Base-by-base conservation (phyloP, 2,113 vertebrate species). In the Sclerurus mexicanus region DNA sequence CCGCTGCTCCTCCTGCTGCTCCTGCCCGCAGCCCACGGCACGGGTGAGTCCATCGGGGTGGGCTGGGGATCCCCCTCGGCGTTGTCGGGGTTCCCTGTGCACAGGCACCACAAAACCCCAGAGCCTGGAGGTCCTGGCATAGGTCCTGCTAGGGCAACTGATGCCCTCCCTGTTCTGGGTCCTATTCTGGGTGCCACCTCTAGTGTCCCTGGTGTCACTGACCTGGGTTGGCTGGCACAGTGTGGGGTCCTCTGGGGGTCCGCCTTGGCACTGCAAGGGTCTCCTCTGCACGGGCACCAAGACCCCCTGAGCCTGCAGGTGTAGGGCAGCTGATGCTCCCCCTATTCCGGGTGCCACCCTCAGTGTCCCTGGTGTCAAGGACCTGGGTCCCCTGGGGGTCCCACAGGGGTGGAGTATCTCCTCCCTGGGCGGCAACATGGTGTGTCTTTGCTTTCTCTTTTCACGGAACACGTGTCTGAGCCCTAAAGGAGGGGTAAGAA, bases 1-100 rank as follows among this genome's bases (percentile, higher is more conserved):
- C 89, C 67, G 49, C 91, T 89, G 93, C 93, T 96, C 21, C 86
- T 88, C 7, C 92, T 93, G 67, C 92, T 93, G 67, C 87, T 97
- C 49, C 87, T 92, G 89, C 47, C 49, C 4, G 17, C 22, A 0
- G 93, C 79, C 28, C 72, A 14, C 1, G 69, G 50, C 30, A 16
- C 16, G 19, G 60, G 96, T 97, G 93, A 95, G 96, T 96, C 30
- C 33, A 1, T 0, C 0, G 24, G 49, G 52, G 8, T 6, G 31
- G 28, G 14, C 14, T 44, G 58, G 39, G 14, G 6, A 7, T 18
- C 68, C 40, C 30, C 30, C 35, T 13, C 12, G 71, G 87, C 63
- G 16, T 33, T 8, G 47, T 2, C 6, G 39, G 39, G 7, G 5
- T 66, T 31, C 19, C 20, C 31, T 20, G 31, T 5, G 50, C 39